Conservation (phyloP, 2,888 invertebrate genomes). For the Suillia variegata region DNA sequence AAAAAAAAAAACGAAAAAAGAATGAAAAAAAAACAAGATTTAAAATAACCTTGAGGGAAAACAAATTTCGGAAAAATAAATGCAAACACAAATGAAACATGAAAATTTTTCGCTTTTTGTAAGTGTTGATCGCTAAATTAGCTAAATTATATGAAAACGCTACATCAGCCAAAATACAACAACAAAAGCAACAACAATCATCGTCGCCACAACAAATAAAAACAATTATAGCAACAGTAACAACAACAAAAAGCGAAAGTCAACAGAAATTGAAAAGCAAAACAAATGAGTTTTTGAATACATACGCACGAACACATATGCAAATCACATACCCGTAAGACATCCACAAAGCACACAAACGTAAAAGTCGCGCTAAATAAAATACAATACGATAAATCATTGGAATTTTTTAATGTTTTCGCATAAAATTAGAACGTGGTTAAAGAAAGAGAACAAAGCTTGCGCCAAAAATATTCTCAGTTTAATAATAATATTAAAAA, state of each 20-base stretch:
- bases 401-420: too few species aligned
- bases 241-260: background rate
- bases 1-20: too few species aligned
- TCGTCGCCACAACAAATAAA: background rate
- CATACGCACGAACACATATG: background rate
- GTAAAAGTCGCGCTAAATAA: too few species aligned
- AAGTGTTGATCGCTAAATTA: background rate
- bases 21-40: too few species aligned
- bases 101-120: background rate
- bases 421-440: too few species aligned
- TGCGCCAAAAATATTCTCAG: too few species aligned
- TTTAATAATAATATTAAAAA: too few species aligned
- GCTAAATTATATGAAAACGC: too few species aligned
- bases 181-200: background rate
- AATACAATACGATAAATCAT: background rate
- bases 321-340: background rate
- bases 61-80: background rate
- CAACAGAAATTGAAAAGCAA: conserved; percentile 1
- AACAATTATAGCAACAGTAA: too few species aligned
- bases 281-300: conserved; percentile 2
- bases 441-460: too few species aligned
- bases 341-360: background rate
- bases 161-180: background rate
- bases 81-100: background rate
- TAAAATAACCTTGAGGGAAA: too few species aligned